Percentiles rank a stretch among this genome's conserved stretches.
Conservation (phyloP, 2,888 invertebrate genomes). For the Apocheima hispidaria region DNA sequence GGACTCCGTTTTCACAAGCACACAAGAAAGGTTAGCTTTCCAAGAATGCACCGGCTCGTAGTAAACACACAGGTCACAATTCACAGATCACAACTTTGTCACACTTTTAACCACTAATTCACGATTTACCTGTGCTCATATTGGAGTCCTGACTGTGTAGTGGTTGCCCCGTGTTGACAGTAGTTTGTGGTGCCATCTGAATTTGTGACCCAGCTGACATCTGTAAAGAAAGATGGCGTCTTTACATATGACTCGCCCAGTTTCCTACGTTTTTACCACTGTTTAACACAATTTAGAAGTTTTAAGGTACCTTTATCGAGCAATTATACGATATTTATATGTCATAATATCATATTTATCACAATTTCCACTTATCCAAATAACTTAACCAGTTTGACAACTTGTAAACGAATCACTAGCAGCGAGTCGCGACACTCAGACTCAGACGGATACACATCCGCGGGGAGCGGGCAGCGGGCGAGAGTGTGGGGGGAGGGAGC, state of each 20-base stretch:
- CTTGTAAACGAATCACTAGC: slow-evolving; percentile 82
- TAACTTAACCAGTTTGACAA: slow-evolving; percentile 86
- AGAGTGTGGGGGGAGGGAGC: slow-evolving; percentile 60
- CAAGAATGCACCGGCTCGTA: slow-evolving; percentile 61
- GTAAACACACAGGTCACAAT: slow-evolving; percentile 77
- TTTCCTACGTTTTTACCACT: slow-evolving; percentile 60
- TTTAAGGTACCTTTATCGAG: slow-evolving; percentile 62
- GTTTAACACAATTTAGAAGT: slow-evolving; percentile 52
- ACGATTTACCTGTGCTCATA: slow-evolving; percentile 96
- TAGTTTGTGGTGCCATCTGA: slow-evolving; percentile 98
- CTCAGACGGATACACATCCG: slow-evolving; percentile 86
- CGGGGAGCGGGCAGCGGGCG: slow-evolving; percentile 64
- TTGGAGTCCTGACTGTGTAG: slow-evolving; percentile 98
- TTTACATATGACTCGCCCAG: slow-evolving; percentile 84
- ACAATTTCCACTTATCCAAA: slow-evolving; percentile 68
- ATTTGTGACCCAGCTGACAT: slow-evolving; percentile 99
- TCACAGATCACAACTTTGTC: slow-evolving; percentile 69
- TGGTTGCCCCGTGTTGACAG: slow-evolving; percentile 93
- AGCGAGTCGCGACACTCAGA: slow-evolving; percentile 79
- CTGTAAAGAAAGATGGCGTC: slow-evolving; percentile 89
- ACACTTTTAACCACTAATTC: slow-evolving; percentile 78
- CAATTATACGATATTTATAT: slow-evolving; percentile 61
- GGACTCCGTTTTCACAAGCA: slow-evolving; percentile 64
- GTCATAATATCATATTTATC: slow-evolving; percentile 59
- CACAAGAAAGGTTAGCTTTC: slow-evolving; percentile 66